phyloP scores from a whole-genome alignment of 2,888 invertebrate species.

The Rhodophaea formosa region DNA sequence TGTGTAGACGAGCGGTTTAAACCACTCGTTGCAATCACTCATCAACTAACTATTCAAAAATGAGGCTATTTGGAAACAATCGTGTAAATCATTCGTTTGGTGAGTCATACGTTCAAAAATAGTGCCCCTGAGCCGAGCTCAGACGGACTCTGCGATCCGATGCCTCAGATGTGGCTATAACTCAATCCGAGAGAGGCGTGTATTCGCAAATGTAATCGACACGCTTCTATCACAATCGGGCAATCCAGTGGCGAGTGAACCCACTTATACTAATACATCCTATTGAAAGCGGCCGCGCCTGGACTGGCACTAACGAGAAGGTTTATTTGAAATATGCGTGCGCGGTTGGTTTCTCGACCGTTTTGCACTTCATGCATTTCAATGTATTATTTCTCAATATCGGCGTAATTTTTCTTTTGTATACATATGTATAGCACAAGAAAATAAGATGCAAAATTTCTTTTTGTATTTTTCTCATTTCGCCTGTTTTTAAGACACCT shows the following conservation, averaged over 20 bases:
- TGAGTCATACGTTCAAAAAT: too few relatives aligned
- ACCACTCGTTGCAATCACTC: too few relatives aligned
- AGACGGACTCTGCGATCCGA: slow-evolving; percentile 29
- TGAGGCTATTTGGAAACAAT: too few relatives aligned
- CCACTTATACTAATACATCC: slow-evolving; percentile 62
- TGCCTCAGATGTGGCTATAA: slow-evolving; percentile 55
- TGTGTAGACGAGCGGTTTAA: too few relatives aligned
- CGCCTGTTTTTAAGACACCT: too few relatives aligned
- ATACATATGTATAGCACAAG: too few relatives aligned
- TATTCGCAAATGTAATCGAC: slow-evolving; percentile 53
- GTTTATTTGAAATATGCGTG: slow-evolving; percentile 45
- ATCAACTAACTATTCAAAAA: too few relatives aligned
- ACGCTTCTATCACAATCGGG: slow-evolving; percentile 50
- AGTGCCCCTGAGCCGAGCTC: neutral
- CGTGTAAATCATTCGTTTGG: too few relatives aligned
- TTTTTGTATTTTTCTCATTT: too few relatives aligned
- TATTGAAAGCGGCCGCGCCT: slow-evolving; percentile 53
- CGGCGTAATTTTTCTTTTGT: too few relatives aligned
- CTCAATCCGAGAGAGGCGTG: slow-evolving; percentile 50
- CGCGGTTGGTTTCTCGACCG: slow-evolving; percentile 23
- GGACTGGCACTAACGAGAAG: slow-evolving; percentile 45
- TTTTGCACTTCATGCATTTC: neutral
- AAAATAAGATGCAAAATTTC: too few relatives aligned
- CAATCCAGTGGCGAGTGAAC: slow-evolving; percentile 50
- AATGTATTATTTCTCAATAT: neutral